phyloP scores from a whole-genome alignment of 2,888 invertebrate genomes.

The Drosophila peninsularis region DNA sequence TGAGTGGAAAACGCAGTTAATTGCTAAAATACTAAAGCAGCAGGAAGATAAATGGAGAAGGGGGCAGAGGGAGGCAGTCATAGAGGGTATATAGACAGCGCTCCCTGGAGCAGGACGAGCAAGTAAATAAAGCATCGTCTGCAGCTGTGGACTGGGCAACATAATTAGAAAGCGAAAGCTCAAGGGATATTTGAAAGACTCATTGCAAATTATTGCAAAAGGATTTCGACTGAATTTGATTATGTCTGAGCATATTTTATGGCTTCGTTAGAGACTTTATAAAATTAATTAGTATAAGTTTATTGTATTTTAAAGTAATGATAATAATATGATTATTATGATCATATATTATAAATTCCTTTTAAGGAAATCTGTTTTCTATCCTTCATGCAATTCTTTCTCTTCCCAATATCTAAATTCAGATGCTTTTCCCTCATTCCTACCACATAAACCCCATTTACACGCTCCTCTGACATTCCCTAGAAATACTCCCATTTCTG shows the following conservation, averaged over 20 bases:
- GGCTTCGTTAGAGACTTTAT: background rate
- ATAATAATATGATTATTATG: too few species aligned
- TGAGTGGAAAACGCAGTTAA: slow-evolving; percentile 37
- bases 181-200: background rate
- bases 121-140: slow-evolving; percentile 11
- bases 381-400: too few species aligned
- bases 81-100: background rate
- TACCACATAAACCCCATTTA: too few species aligned
- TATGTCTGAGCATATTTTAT: background rate
- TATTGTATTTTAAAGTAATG: background rate
- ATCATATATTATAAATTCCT: too few species aligned
- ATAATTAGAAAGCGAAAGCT: slow-evolving; percentile 20
- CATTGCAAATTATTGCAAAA: background rate
- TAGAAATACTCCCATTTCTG: background rate
- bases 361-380: too few species aligned
- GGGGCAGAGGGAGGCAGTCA: background rate
- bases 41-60: background rate
- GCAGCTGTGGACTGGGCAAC: background rate
- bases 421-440: too few species aligned
- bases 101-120: background rate
- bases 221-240: background rate
- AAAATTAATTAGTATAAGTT: background rate
- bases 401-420: too few species aligned
- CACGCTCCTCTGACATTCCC: background rate
- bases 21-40: slow-evolving; percentile 20